phyloP scores from a whole-genome alignment of 2,113 vertebrate species.

The Nothobranchius kuhntae region DNA sequence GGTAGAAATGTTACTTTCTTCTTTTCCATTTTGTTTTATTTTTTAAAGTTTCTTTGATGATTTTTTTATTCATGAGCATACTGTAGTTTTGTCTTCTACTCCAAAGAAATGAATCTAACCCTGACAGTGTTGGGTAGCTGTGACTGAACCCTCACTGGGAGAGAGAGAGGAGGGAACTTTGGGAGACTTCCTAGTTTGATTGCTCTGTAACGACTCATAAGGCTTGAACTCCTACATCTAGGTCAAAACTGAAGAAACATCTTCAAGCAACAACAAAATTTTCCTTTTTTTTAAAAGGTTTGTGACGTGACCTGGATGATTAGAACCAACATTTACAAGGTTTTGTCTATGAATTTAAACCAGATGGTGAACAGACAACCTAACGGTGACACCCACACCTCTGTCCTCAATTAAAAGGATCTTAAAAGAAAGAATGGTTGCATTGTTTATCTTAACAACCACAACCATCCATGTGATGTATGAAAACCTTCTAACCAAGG shows the following conservation, averaged over 20 bases:
- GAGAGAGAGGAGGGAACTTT: conserved; percentile 3
- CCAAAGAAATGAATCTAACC: neutral
- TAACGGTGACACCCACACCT: too few species aligned
- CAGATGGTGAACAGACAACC: conserved; percentile 49
- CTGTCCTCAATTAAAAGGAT: too few species aligned
- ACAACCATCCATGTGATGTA: neutral
- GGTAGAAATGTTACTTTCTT: neutral
- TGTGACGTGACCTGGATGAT: too few species aligned
- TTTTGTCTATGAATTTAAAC: conserved; percentile 7
- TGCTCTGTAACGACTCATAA: too few species aligned
- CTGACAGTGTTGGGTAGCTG: too few species aligned
- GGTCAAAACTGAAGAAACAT: too few species aligned
- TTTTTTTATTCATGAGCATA: neutral
- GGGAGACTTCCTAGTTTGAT: neutral
- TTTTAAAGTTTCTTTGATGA: neutral
- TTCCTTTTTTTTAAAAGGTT: too few species aligned
- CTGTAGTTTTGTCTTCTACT: neutral
- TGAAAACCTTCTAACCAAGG: too few species aligned
- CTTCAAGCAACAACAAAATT: too few species aligned
- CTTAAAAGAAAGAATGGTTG: too few species aligned
- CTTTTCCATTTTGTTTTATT: neutral
- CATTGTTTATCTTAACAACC: neutral
- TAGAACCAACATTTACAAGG: too few species aligned
- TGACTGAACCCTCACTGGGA: conserved; percentile 2
- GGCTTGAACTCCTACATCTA: too few species aligned